These are phyloP conservation scores for Epiblema foenella DNA, from an alignment of 2,888 invertebrate species.

Conservation along the genomic window DNA sequence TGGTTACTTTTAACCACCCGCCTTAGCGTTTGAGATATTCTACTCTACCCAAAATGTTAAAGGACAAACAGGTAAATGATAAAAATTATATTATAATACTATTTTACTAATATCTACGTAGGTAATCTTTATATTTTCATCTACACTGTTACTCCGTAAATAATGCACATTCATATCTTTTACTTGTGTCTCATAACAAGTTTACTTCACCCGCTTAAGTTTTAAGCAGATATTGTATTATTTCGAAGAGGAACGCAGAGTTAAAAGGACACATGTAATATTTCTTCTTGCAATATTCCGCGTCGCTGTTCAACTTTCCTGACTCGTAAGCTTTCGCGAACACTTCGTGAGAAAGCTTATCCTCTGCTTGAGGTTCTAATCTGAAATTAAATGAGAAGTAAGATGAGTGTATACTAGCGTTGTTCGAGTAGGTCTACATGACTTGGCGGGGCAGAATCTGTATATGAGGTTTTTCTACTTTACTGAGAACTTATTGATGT, in stretches of 20 bases:
- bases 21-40: too few relatives aligned
- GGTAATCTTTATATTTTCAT: neutral
- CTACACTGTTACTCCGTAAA: conserved; percentile 1
- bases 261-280: conserved; percentile 66
- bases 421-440: too few relatives aligned
- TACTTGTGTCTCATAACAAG: neutral
- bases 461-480: too few relatives aligned
- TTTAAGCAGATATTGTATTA: conserved; percentile 62
- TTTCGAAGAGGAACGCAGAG: conserved; percentile 58
- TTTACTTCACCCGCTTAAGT: conserved; percentile 8
- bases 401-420: neutral
- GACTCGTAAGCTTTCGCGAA: conserved; percentile 62
- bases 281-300: conserved; percentile 56
- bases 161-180: neutral
- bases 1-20: too few relatives aligned
- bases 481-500: too few relatives aligned
- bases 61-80: too few relatives aligned
- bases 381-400: conserved; percentile 22
- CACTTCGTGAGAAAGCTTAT: conserved; percentile 55
- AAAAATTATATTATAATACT: too few relatives aligned
- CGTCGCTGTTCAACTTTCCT: conserved; percentile 51
- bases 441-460: too few relatives aligned
- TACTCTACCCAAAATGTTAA: too few relatives aligned
- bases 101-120: too few relatives aligned
- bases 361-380: conserved; percentile 37